phyloP scores from a whole-genome alignment of 2,888 invertebrate genomes.

The Ophion slaviceki region DNA sequence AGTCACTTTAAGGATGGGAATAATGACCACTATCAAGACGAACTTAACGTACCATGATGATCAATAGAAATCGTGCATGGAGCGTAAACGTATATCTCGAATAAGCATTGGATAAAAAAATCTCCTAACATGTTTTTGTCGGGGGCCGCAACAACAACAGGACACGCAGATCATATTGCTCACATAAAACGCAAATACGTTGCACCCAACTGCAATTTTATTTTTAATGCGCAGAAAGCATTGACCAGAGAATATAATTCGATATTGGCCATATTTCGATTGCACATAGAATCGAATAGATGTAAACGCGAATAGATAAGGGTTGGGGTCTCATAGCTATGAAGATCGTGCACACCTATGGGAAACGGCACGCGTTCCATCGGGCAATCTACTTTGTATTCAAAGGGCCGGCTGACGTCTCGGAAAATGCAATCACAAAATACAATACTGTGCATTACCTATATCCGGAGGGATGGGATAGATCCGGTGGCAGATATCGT shows the following conservation, averaged over 20 bases:
- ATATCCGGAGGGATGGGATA: constrained; percentile 70
- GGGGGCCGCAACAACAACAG: no score
- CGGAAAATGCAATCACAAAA: constrained; percentile 83
- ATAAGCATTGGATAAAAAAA: no score
- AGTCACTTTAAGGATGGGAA: neutral
- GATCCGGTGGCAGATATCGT: constrained; percentile 10
- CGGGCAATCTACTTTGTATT: constrained; percentile 79
- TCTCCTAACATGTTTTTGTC: no score
- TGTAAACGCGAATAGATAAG: constrained; percentile 26
- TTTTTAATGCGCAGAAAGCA: neutral
- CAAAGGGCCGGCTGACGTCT: constrained; percentile 81
- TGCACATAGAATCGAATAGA: constrained; percentile 31
- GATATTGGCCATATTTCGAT: constrained; percentile 41
- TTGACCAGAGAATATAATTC: constrained; percentile 14
- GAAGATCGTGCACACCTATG: constrained; percentile 36
- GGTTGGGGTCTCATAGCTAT: constrained; percentile 10
- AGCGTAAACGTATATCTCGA: no score
- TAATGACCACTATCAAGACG: neutral
- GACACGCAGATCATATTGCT: neutral
- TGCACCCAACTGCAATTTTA: neutral
- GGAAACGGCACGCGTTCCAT: constrained; percentile 28
- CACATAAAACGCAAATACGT: neutral
- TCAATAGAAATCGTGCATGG: neutral
- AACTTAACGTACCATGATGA: neutral
- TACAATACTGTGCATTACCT: constrained; percentile 82